Conservation (phyloP, 2,888 invertebrate species). For the Nomada fabriciana region DNA sequence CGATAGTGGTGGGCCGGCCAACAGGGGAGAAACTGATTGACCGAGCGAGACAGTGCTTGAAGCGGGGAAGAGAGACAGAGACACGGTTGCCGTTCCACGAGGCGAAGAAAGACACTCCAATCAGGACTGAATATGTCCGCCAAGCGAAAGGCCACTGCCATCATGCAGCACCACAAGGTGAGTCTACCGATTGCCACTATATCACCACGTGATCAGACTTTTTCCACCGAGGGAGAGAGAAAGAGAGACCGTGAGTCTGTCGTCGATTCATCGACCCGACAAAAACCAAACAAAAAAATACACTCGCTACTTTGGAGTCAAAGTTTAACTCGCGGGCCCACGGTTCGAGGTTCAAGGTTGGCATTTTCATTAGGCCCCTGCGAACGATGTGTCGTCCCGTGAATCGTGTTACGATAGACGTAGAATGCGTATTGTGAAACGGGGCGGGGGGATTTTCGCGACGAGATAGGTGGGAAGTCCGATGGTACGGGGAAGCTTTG, state of each 20-base stretch:
- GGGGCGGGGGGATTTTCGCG: constrained; percentile 10
- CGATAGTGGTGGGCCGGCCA: constrained; percentile 34
- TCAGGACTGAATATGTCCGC: constrained; percentile 87
- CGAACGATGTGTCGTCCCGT: constrained; percentile 14
- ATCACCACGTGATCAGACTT: constrained; percentile 63
- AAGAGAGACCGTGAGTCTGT: constrained; percentile 15
- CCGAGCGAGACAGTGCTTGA: constrained; percentile 4
- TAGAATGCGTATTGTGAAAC: too few species aligned
- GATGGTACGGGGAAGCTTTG: neutral
- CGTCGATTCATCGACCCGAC: constrained; percentile 7
- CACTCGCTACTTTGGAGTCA: constrained; percentile 20
- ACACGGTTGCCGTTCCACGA: constrained; percentile 59
- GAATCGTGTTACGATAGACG: neutral
- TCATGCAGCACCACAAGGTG: constrained; percentile 88
- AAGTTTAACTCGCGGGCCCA: constrained; percentile 40
- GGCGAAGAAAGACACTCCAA: constrained; percentile 61
- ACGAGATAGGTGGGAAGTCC: neutral
- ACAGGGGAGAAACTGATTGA: constrained; percentile 41
- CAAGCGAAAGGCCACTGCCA: constrained; percentile 90
- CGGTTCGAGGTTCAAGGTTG: constrained; percentile 50
- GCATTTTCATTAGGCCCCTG: constrained; percentile 7
- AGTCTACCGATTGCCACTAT: constrained; percentile 70
- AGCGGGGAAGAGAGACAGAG: constrained; percentile 34
- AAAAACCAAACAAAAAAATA: neutral
- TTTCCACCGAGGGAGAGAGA: constrained; percentile 21